Base-by-base conservation (phyloP, 1,140 invertebrate genomes). In the Wasmannia auropunctata region DNA sequence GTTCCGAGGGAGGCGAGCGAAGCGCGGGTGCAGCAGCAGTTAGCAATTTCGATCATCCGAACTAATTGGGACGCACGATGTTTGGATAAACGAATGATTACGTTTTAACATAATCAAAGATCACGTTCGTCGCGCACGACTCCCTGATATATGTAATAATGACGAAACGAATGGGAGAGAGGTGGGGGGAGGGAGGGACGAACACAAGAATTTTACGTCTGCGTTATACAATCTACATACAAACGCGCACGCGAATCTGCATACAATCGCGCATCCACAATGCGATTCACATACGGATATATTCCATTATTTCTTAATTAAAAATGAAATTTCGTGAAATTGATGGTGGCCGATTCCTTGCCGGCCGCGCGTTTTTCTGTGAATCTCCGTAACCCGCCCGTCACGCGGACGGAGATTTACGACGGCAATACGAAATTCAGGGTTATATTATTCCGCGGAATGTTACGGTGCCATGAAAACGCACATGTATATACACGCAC, bases 11-110 rank as follows among this genome's bases (percentile, higher is more conserved):
- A 49, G 37, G 51, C n/a, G n/a, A 14, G 37, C 54, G 40, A 60
- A 40, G 22, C 14, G 16, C 65, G 14, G 40, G n/a, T n/a, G n/a
- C 7, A 19, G n/a, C 60, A 54, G 37, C 67, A 83, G 67, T 46
- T 60, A 83, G 37, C 67, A 58, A 74, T 83, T 58, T 83, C 40
- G 51, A 83, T 83, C 79, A 83, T 83, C 79, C 79, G 51, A 46
- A 74, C 79, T 83, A 83, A 83, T 83, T 83, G 79, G 67, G 49
- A 74, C 40, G 25, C 19, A 37, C 8, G 7, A 60, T 58, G 69
- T 72, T 74, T 74, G 51, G 19, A 74, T 74, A 58, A 83, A 72
- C 46, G 62, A 56, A 28, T 60, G 51, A 34, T 72, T 65, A 72
- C 19, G 22, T 74, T 51, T 46, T 46, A 46, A 74, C 67, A 40